A percentile compares a stretch with the other conserved stretches of the same genome.
These are phyloP conservation scores for Falco biarmicus DNA, from an alignment of 2,797 vertebrate species.

Conservation along the genomic window DNA sequence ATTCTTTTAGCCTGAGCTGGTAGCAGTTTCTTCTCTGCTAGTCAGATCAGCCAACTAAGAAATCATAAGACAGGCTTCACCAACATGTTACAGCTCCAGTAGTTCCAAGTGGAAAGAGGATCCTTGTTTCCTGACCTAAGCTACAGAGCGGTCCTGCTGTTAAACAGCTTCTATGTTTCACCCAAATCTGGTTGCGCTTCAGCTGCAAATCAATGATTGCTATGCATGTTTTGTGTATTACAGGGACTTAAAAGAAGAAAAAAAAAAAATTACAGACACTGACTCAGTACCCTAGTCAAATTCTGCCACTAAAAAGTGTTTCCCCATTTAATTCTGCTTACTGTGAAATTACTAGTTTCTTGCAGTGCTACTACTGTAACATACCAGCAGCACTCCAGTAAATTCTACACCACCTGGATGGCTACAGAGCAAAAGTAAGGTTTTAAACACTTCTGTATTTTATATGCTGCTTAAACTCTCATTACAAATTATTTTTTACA, in stretches of 20 bases:
- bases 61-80: background rate
- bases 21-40: background rate
- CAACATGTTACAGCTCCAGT: background rate
- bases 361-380: background rate
- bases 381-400: background rate
- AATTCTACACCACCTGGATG: background rate
- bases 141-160: background rate
- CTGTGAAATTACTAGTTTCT: background rate
- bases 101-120: background rate
- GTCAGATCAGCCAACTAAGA: background rate
- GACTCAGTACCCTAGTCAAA: background rate
- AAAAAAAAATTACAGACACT: background rate
- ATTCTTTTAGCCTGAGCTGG: background rate
- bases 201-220: background rate
- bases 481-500: background rate
- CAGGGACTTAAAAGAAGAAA: background rate
- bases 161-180: background rate
- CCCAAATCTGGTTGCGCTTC: background rate
- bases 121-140: background rate
- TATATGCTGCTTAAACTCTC: background rate
- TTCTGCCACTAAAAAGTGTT: background rate
- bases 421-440: background rate
- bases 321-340: background rate
- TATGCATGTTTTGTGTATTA: background rate
- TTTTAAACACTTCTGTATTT: background rate